These are phyloP conservation scores for Megalopta genalis DNA, from an alignment of 1,140 invertebrate genomes.

Conservation along the genomic window DNA sequence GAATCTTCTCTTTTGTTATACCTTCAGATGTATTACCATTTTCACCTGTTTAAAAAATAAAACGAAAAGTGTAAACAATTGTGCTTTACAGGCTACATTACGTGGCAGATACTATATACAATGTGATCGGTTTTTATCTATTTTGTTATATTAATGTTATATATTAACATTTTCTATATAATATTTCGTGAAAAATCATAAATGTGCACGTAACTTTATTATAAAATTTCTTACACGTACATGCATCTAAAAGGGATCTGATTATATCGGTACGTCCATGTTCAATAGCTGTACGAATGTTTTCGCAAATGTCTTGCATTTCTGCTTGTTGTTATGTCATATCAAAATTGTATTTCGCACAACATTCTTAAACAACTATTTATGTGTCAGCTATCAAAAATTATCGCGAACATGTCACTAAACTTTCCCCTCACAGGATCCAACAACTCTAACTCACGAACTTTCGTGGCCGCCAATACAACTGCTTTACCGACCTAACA, in stretches of 20 bases:
- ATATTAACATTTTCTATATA: not conserved
- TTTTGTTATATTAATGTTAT: not conserved
- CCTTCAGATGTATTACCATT: constrained; percentile 70
- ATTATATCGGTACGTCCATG: constrained; percentile 84
- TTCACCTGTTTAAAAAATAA: constrained; percentile 59
- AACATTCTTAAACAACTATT: constrained; percentile 29
- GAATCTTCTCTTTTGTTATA: constrained; percentile 79
- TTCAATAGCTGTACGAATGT: constrained; percentile 82
- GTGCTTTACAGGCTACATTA: not conserved
- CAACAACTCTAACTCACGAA: no score
- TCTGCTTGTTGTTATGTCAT: constrained; percentile 45
- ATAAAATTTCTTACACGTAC: constrained; percentile 76
- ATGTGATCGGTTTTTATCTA: not conserved
- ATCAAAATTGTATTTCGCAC: constrained; percentile 35
- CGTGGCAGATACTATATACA: not conserved
- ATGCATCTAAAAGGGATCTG: constrained; percentile 82
- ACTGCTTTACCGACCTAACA: no score
- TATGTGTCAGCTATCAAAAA: constrained; percentile 38
- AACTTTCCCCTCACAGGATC: constrained; percentile 12
- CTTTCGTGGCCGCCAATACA: no score
- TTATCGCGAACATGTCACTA: constrained; percentile 27
- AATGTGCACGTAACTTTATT: constrained; percentile 41
- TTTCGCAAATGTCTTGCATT: constrained; percentile 80
- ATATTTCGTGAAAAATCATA: constrained; percentile 19
- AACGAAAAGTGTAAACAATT: not conserved